Percentiles rank a stretch among this genome's conserved stretches.
These are phyloP conservation scores for Hylaeus volcanicus DNA, from an alignment of 1,140 invertebrate genomes.

Conservation along the genomic window DNA sequence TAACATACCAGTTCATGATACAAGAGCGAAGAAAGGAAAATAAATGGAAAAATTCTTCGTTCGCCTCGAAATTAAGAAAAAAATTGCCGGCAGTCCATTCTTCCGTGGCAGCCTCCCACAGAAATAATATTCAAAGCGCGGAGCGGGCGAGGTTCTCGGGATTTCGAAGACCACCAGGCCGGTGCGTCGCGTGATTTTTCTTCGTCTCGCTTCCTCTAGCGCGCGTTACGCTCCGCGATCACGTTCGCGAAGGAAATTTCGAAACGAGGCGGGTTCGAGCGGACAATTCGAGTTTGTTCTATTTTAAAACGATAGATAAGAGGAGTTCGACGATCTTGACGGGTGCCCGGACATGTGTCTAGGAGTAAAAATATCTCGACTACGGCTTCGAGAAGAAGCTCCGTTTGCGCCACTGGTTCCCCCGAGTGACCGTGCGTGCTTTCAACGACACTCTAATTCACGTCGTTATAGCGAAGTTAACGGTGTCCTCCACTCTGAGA, in stretches of 20 bases:
- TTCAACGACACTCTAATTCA: neutral
- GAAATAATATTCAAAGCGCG: too few species aligned
- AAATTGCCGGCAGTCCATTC: too few species aligned
- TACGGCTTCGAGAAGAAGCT: conserved; percentile 41
- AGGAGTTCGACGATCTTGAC: conserved; percentile 52
- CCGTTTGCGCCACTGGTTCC: neutral
- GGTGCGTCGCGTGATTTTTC: neutral
- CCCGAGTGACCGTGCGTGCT: neutral
- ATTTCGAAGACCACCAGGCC: too few species aligned
- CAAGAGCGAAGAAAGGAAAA: too few species aligned
- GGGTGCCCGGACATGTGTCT: conserved; percentile 41
- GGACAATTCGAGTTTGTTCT: conserved; percentile 8
- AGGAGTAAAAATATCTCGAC: conserved; percentile 53
- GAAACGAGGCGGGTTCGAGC: neutral
- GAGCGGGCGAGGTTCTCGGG: too few species aligned
- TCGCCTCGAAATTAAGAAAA: too few species aligned
- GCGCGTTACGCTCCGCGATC: neutral
- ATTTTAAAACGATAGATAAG: conserved; percentile 29
- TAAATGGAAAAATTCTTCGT: too few species aligned
- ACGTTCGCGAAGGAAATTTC: neutral
- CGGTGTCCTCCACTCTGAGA: neutral
- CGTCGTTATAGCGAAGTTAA: neutral
- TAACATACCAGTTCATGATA: too few species aligned
- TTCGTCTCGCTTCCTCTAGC: too few species aligned
- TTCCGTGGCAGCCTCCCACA: too few species aligned